Percentiles rank a stretch among this genome's conserved stretches.
phyloP scores from a whole-genome alignment of 2,797 vertebrate species.

The Myiothlypis chrysogaster region DNA sequence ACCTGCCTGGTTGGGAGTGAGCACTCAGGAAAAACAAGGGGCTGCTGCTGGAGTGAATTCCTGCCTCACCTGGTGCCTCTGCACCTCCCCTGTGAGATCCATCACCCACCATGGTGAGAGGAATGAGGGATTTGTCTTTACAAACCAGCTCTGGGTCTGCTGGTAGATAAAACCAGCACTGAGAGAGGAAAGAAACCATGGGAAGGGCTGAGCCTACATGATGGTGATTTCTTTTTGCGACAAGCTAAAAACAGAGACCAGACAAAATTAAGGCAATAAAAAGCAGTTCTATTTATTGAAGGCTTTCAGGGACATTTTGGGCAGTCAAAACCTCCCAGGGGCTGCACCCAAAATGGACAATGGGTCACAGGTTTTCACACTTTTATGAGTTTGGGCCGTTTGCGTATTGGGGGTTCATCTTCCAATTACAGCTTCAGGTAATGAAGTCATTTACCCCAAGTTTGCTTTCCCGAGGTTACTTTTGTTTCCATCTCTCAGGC shows the following conservation, averaged over 20 bases:
- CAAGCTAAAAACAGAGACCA: not conserved
- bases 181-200: not conserved
- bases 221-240: fast-evolving
- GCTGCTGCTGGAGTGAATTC: not conserved
- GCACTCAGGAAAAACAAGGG: not conserved
- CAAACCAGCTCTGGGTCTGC: not conserved
- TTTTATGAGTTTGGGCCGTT: not conserved
- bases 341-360: not conserved
- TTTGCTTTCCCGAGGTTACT: not conserved
- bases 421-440: not conserved
- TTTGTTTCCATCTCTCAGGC: not conserved
- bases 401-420: not conserved
- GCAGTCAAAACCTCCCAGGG: not conserved
- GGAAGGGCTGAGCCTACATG: not conserved
- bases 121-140: not conserved
- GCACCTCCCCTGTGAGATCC: not conserved
- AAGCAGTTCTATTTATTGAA: not conserved
- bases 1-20: no score
- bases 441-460: not conserved
- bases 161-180: not conserved
- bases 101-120: not conserved
- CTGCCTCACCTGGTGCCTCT: fast-evolving
- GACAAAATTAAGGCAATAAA: not conserved
- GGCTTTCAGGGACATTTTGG: fast-evolving
- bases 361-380: fast-evolving